Conservation (phyloP, 1,140 invertebrate species). For the Rhopalosiphum padi region DNA sequence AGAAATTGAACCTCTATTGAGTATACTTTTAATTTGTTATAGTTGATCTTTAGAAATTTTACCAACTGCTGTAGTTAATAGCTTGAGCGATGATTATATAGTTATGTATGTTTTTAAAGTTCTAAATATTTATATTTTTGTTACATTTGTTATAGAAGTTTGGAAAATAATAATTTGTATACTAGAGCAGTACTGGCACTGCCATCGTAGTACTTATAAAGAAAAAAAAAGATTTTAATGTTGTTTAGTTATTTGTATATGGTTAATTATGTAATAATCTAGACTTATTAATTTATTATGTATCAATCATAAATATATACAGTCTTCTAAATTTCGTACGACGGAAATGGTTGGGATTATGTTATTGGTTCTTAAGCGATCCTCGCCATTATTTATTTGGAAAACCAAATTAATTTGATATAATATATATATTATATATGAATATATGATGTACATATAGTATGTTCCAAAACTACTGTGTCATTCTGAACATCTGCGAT, state of each 20-base stretch:
- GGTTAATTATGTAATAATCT: background rate
- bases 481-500: background rate
- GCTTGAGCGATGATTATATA: background rate
- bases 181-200: background rate
- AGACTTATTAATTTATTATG: background rate
- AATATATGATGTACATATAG: background rate
- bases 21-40: too few relatives aligned
- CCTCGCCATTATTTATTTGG: background rate
- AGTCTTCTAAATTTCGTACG: background rate
- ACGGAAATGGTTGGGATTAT: background rate
- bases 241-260: background rate
- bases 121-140: conserved; percentile 14
- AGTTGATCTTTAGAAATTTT: background rate
- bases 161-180: background rate
- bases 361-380: background rate
- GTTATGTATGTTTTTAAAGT: background rate
- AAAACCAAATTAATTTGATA: background rate
- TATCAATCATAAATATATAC: background rate
- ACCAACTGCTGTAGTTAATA: background rate
- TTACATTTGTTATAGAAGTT: background rate
- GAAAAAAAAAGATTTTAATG: background rate
- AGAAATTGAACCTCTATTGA: too few relatives aligned
- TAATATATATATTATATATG: too few relatives aligned
- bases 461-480: background rate
- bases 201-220: background rate